A percentile compares a stretch with the other conserved stretches of the same genome.
Conservation (phyloP, 2,888 invertebrate species). For the Caenorhabditis becei region DNA sequence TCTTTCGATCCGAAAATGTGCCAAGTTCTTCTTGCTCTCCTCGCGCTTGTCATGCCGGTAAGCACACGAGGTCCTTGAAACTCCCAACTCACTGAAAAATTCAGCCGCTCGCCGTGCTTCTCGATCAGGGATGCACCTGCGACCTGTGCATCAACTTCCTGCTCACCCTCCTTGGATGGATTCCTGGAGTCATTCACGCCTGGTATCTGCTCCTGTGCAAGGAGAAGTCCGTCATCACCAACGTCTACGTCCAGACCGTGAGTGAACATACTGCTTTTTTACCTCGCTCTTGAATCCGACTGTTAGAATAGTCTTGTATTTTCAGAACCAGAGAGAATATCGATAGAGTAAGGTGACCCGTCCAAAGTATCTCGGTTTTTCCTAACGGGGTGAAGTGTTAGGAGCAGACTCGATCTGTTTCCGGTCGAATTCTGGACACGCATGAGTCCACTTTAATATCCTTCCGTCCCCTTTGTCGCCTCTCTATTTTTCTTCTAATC, state of each 20-base stretch:
- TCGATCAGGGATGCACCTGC: constrained; percentile 57
- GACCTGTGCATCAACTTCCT: constrained; percentile 57
- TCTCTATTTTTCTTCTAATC: neutral
- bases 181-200: constrained; percentile 64
- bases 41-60: constrained; percentile 58
- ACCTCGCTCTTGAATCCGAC: neutral
- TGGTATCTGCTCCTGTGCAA: constrained; percentile 59
- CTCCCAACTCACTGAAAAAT: constrained; percentile 8
- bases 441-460: neutral
- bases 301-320: neutral
- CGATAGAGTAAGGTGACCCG: neutral
- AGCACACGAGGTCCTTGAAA: neutral
- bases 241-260: constrained; percentile 57
- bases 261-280: no score
- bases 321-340: constrained; percentile 29
- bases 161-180: constrained; percentile 41
- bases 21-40: constrained; percentile 47
- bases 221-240: constrained; percentile 38
- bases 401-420: neutral
- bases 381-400: no score
- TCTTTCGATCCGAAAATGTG: constrained; percentile 46
- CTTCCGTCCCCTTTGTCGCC: constrained; percentile 6
- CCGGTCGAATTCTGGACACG: neutral
- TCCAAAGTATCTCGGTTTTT: no score
- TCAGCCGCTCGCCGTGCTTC: constrained; percentile 64